Conservation (phyloP, 2,113 vertebrate species). For the Penelope pileata region DNA sequence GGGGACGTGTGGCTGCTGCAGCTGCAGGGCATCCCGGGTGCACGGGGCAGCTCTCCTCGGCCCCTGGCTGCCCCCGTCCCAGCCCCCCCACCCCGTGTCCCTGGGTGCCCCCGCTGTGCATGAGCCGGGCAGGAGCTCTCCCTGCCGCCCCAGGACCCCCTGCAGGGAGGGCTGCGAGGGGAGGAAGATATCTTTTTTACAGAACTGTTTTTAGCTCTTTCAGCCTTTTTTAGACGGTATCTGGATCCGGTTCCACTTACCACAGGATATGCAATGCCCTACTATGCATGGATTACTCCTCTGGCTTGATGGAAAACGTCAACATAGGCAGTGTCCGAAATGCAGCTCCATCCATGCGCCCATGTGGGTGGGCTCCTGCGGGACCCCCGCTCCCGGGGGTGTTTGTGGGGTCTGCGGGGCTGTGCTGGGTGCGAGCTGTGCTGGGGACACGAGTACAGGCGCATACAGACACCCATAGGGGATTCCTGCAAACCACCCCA, state of each 20-base stretch:
- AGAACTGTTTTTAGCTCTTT: slow-evolving; percentile 49
- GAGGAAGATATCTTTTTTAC: not conserved
- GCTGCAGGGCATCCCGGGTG: no score
- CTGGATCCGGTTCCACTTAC: not conserved
- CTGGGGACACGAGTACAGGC: not conserved
- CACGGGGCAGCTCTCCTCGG: not conserved
- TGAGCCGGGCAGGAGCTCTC: not conserved
- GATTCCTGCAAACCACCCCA: not conserved
- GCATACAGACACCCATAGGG: not conserved
- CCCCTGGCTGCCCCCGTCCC: not conserved
- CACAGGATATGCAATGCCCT: slow-evolving; percentile 58
- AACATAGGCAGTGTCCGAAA: not conserved
- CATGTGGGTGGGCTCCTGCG: accelerated
- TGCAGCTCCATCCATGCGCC: accelerated
- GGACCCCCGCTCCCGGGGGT: not conserved
- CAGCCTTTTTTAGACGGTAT: slow-evolving; percentile 47
- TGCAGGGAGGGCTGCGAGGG: no score
- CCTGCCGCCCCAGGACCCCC: not conserved
- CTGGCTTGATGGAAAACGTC: slow-evolving; percentile 42
- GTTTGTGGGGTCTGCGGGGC: not conserved
- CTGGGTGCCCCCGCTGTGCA: accelerated
- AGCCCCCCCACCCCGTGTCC: no score
- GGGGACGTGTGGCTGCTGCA: no score
- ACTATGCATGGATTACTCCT: slow-evolving; percentile 71
- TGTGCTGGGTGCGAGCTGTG: not conserved